Conservation (phyloP, 2,888 invertebrate genomes). For the Seira musarum region DNA sequence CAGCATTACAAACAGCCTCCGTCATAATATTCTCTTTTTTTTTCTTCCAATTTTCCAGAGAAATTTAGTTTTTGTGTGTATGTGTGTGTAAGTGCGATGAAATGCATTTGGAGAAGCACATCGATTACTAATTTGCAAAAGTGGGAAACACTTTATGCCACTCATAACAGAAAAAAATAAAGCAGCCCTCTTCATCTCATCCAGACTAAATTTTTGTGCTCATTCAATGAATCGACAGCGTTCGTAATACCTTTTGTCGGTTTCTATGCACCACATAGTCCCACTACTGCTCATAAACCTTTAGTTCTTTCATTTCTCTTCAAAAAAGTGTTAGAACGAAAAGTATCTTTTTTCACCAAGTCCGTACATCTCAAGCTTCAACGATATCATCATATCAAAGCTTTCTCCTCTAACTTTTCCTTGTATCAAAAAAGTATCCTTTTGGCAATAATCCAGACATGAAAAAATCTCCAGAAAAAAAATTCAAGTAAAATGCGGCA, state of each 20-base stretch:
- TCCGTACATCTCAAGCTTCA: conserved; percentile 20
- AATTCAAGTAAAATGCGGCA: conserved; percentile 56
- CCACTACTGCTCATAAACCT: neutral
- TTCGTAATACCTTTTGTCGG: neutral
- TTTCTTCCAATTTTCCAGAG: neutral
- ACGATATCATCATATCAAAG: neutral
- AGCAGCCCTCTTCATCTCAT: conserved; percentile 15
- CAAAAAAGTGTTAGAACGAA: conserved; percentile 52
- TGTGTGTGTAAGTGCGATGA: neutral
- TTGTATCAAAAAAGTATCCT: conserved; percentile 49
- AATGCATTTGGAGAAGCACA: neutral
- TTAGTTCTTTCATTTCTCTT: conserved; percentile 3
- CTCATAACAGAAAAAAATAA: neutral
- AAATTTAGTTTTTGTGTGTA: neutral
- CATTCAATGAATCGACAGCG: neutral
- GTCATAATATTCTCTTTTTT: no score
- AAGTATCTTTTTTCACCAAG: conserved; percentile 41
- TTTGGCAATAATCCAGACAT: conserved; percentile 59
- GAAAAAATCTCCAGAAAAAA: conserved; percentile 49
- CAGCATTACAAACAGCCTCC: neutral
- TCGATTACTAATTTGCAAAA: conserved; percentile 56
- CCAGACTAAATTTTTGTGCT: no score
- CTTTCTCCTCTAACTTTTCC: conserved; percentile 31
- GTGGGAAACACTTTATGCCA: conserved; percentile 19
- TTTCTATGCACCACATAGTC: no score